Base-by-base conservation (phyloP, 2,888 invertebrate genomes). In the Epinotia nisella region DNA sequence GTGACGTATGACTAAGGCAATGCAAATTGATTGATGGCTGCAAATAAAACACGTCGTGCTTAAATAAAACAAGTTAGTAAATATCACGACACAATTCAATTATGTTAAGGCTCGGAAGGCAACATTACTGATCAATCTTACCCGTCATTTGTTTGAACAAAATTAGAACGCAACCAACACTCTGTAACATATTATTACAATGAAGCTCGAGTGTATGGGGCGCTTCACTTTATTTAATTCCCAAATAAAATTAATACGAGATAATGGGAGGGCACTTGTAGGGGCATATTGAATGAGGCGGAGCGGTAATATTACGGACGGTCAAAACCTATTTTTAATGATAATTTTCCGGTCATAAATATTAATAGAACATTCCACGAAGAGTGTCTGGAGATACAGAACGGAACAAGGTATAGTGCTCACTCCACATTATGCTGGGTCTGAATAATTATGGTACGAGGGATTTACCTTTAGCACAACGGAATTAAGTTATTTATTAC, bases 321-420 rank as follows among this genome's bases (percentile, higher is more conserved):
- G 85, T 87, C 87, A 88, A 89, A 89, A 89, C 85, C 88, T 87
- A 87, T 87, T 90, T 73, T 88, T 89, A 89, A 90, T 88, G 88
- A 88, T 90, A 90, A 90, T 90, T 90, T 90, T 88, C 87, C 86
- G 86, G 85, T 85, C 87, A 91, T 91, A 90, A 91, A 91, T 91
- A 91, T 91, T 90, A 87, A 92, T 92, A 87, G 86, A 87, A 87
- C 85, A 88, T 87, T 87, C 86, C 80, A 83, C 82, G 83, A 83
- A 78, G 82, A 83, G 76, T 76, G 75, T 62, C 76, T 75, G 55
- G 66, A 71, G 71, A 71, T 56, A 85, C 82, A 82, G 80, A 80
- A 78, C 78, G 79, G 59, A 59, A 64, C 69, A 53, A 45, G 55
- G 64, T 56, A 41, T 58, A 53, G 53, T 71, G 66, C 59, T 73